Conservation (phyloP, 2,113 vertebrate genomes). For the Perognathus longimembris region DNA sequence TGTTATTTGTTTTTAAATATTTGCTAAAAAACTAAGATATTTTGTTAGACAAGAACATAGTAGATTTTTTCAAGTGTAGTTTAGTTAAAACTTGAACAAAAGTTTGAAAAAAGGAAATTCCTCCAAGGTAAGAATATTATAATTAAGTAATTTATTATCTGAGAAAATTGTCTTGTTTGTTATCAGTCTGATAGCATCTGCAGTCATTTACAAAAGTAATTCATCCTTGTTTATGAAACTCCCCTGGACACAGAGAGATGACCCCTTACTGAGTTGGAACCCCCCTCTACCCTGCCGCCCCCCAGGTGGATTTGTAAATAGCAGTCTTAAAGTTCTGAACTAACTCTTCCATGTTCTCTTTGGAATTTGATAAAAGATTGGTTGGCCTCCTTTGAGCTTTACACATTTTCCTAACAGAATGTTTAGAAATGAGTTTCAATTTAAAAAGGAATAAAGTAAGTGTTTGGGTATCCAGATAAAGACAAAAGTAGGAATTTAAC, state of each 20-base stretch:
- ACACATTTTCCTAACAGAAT: constrained; percentile 18
- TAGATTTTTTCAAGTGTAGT: background rate
- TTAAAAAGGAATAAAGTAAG: constrained; percentile 45
- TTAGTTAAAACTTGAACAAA: background rate
- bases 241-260: background rate
- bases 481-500: constrained; percentile 32
- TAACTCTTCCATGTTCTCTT: constrained; percentile 50
- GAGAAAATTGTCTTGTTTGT: background rate
- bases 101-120: background rate
- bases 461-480: constrained; percentile 17
- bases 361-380: constrained; percentile 67
- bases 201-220: constrained; percentile 28
- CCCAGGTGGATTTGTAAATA: background rate
- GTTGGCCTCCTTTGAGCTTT: constrained; percentile 43
- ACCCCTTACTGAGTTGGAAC: constrained; percentile 30
- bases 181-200: background rate
- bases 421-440: constrained; percentile 52
- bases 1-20: background rate
- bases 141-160: constrained; percentile 21
- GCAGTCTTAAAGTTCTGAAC: background rate
- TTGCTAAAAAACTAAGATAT: constrained; percentile 44
- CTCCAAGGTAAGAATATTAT: background rate
- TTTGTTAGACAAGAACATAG: background rate
- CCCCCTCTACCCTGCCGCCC: no score
- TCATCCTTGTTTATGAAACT: constrained; percentile 42